Percentiles rank a stretch among this genome's conserved stretches.
These are phyloP conservation scores for Ceyx cyanopectus DNA, from an alignment of 2,113 vertebrate species.

Conservation along the genomic window DNA sequence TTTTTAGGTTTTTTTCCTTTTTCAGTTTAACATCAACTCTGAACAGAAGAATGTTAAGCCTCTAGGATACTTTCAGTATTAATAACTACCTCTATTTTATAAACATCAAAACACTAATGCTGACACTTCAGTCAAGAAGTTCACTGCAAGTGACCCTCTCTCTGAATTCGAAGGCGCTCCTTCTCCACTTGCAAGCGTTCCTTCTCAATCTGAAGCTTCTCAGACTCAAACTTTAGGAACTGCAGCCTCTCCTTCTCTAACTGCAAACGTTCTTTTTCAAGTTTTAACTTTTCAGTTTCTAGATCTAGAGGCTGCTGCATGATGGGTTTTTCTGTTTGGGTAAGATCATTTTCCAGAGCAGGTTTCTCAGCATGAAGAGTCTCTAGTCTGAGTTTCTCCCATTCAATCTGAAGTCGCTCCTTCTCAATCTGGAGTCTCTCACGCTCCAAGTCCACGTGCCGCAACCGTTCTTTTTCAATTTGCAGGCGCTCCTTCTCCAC, in stretches of 20 bases:
- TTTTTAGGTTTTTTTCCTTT: conserved; percentile 1
- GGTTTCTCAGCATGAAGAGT: conserved; percentile 81
- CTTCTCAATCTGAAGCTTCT: conserved; percentile 93
- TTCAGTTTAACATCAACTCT: conserved; percentile 39
- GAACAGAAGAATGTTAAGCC: conserved; percentile 17
- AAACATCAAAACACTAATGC: conserved; percentile 20
- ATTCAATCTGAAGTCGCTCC: conserved; percentile 88
- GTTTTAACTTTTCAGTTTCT: conserved; percentile 89
- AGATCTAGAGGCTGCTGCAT: conserved; percentile 84
- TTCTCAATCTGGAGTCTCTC: conserved; percentile 90
- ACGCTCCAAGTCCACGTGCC: conserved; percentile 85
- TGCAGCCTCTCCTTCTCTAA: conserved; percentile 92
- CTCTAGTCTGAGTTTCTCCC: conserved; percentile 86
- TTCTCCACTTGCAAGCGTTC: conserved; percentile 93
- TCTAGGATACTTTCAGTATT: conserved; percentile 37
- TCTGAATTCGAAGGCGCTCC: conserved; percentile 91
- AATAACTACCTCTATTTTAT: conserved; percentile 53
- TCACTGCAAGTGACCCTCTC: conserved; percentile 86
- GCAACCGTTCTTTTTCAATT: conserved; percentile 88
- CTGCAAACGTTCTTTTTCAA: conserved; percentile 91
- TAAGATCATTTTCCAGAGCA: conserved; percentile 75
- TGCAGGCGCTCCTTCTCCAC: conserved; percentile 90
- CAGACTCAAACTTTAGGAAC: conserved; percentile 90
- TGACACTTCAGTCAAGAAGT: background rate
- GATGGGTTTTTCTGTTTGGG: conserved; percentile 76